These are phyloP conservation scores for Emydocephalus ijimae DNA, from an alignment of 2,113 vertebrate genomes.

Conservation along the genomic window DNA sequence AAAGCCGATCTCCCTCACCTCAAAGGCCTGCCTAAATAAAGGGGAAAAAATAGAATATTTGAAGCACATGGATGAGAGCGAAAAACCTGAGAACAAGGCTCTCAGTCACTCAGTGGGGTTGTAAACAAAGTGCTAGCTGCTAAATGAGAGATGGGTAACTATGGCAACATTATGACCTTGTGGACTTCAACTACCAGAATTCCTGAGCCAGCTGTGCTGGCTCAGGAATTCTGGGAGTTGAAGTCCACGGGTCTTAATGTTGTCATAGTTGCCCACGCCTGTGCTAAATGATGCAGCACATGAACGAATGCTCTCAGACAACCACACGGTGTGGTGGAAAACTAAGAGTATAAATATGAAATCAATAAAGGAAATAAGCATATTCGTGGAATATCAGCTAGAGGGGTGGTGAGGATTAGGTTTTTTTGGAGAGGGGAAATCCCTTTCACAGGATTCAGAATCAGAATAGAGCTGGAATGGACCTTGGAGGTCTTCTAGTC, in stretches of 20 bases:
- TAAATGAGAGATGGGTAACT: too few species aligned
- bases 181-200: too few species aligned
- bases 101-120: too few species aligned
- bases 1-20: neutral
- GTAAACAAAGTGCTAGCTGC: neutral
- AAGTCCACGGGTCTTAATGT: neutral
- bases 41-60: neutral
- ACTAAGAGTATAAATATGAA: neutral
- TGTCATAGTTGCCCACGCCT: too few species aligned
- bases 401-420: too few species aligned
- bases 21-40: neutral
- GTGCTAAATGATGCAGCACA: neutral
- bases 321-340: neutral
- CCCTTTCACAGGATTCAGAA: neutral
- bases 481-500: too few species aligned
- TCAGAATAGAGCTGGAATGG: too few species aligned
- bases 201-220: neutral
- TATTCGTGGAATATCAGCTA: neutral
- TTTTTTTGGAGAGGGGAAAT: fast-evolving
- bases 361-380: too few species aligned
- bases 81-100: neutral
- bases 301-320: neutral
- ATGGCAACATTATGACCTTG: too few species aligned
- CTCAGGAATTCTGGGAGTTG: neutral
- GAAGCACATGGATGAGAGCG: neutral